These are phyloP conservation scores for Leptopterna dolabrata DNA, from an alignment of 2,888 invertebrate genomes.

Conservation along the genomic window DNA sequence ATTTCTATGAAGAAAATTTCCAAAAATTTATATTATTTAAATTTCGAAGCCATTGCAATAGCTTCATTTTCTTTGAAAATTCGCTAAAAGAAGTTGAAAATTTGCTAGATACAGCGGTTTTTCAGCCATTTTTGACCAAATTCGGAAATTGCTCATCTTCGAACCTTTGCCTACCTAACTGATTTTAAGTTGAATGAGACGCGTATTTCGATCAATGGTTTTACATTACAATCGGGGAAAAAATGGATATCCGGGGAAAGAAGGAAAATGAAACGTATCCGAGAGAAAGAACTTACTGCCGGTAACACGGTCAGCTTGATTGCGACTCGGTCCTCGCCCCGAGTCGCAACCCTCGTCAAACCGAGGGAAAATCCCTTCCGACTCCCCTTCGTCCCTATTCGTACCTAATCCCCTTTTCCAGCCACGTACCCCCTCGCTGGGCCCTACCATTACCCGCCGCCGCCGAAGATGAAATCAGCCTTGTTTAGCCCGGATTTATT, in stretches of 20 bases:
- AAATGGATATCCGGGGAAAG: not conserved
- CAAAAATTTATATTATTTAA: too few species aligned
- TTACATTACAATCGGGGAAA: not conserved
- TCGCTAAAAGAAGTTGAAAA: too few species aligned
- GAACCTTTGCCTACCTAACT: too few species aligned
- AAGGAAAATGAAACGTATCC: not conserved
- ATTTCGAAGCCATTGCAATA: too few species aligned
- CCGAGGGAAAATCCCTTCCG: not conserved
- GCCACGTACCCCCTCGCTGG: not conserved
- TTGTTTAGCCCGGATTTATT: slow-evolving; percentile 7
- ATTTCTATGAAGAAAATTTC: too few species aligned
- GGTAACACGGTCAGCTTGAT: slow-evolving; percentile 6
- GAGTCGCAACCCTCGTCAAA: slow-evolving; percentile 6
- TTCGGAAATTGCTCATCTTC: too few species aligned
- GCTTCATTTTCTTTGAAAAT: too few species aligned
- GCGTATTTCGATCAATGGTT: not conserved
- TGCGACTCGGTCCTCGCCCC: not conserved
- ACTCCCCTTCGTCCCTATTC: not conserved
- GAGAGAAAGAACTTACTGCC: slow-evolving; percentile 8
- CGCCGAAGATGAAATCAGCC: slow-evolving; percentile 7
- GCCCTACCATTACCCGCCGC: not conserved
- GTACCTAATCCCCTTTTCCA: not conserved
- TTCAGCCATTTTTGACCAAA: too few species aligned
- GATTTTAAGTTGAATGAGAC: too few species aligned
- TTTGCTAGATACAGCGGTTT: too few species aligned